Conservation (phyloP, 2,113 vertebrate genomes). For the Aix galericulata region DNA sequence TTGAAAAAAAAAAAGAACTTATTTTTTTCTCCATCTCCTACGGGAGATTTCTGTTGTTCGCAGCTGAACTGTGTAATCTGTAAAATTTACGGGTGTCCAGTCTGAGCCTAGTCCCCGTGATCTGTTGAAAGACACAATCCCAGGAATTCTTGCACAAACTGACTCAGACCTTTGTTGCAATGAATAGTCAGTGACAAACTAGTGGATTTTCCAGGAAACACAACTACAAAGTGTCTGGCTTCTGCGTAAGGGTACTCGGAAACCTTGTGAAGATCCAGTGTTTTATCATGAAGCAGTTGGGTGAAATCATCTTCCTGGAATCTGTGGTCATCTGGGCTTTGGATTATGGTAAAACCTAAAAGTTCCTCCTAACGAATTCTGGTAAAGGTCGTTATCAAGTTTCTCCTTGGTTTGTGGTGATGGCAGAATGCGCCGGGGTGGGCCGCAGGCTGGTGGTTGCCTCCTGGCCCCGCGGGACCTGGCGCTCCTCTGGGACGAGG, state of each 20-base stretch:
- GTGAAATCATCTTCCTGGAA: constrained; percentile 81
- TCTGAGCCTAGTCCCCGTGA: not conserved
- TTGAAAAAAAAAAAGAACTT: not conserved
- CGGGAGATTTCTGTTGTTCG: not conserved
- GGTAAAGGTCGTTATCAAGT: not conserved
- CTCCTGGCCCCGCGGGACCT: not conserved
- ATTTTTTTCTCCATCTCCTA: not conserved
- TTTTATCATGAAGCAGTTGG: constrained; percentile 62
- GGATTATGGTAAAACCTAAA: constrained; percentile 43
- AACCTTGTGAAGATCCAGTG: constrained; percentile 60
- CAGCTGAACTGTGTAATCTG: not conserved
- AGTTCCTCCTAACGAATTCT: not conserved
- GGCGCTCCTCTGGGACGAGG: not conserved
- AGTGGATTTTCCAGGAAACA: constrained; percentile 74
- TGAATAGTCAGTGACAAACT: constrained; percentile 42
- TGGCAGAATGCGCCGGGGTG: not conserved
- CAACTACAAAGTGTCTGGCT: constrained; percentile 49
- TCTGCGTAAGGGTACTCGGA: constrained; percentile 31
- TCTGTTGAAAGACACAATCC: not conserved
- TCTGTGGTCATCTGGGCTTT: constrained; percentile 44
- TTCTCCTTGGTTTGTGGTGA: not conserved
- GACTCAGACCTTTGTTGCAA: constrained; percentile 56
- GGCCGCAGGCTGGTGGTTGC: not conserved
- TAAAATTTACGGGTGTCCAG: not conserved
- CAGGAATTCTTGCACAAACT: constrained; percentile 45